A percentile compares a stretch with the other conserved stretches of the same genome.
Conservation (phyloP, 2,888 invertebrate genomes). For the Esperia sulphurella region DNA sequence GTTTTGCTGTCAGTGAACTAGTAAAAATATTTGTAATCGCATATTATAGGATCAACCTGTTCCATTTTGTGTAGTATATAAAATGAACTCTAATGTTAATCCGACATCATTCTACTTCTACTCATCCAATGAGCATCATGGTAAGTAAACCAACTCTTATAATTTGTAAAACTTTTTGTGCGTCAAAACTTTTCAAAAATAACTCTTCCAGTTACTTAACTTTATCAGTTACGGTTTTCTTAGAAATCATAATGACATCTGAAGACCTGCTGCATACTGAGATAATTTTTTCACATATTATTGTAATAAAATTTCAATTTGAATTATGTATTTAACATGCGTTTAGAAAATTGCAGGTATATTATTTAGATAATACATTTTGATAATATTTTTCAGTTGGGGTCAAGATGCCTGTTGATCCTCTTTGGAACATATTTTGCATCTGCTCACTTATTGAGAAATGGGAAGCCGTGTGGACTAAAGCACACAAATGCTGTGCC, state of each 20-base stretch:
- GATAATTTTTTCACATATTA: too few species aligned
- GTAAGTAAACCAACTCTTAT: conserved; percentile 14
- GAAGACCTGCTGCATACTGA: neutral
- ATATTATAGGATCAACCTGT: conserved; percentile 4
- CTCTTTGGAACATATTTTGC: conserved; percentile 25
- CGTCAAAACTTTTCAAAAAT: too few species aligned
- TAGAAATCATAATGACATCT: too few species aligned
- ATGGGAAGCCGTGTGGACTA: conserved; percentile 15
- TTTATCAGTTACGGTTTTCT: too few species aligned
- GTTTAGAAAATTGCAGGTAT: neutral
- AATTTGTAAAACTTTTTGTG: neutral
- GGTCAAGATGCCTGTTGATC: conserved; percentile 21
- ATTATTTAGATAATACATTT: neutral
- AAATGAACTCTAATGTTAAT: conserved; percentile 8
- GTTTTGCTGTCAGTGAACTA: neutral
- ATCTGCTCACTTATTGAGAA: conserved; percentile 18
- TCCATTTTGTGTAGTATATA: conserved; percentile 9
- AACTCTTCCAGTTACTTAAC: too few species aligned
- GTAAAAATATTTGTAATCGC: neutral
- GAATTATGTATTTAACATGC: too few species aligned
- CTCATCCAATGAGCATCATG: conserved; percentile 15
- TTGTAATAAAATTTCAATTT: too few species aligned
- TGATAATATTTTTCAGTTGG: conserved; percentile 22
- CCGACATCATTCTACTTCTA: conserved; percentile 12
- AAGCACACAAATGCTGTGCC: neutral